phyloP scores from a whole-genome alignment of 2,797 vertebrate species.

The Microctenopoma stevenorrisi region DNA sequence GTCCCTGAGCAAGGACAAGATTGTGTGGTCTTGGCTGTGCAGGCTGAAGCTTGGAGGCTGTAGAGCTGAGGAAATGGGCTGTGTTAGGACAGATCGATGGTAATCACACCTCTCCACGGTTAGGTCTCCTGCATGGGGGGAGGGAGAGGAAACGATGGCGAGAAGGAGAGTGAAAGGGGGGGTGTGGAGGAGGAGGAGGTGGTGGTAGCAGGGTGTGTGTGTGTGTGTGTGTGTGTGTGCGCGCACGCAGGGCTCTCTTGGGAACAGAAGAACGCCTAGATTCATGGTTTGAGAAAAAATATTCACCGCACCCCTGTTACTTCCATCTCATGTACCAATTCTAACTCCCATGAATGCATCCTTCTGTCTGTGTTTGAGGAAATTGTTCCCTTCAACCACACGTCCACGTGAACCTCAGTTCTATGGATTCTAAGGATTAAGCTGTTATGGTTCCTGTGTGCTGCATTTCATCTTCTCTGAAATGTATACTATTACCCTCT shows the following conservation, averaged over 20 bases:
- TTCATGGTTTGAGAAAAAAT: constrained; percentile 59
- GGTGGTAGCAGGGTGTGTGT: constrained; percentile 7
- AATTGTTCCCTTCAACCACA: constrained; percentile 10
- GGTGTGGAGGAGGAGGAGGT: neutral
- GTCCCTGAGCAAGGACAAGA: constrained; percentile 42
- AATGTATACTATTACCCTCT: constrained; percentile 27
- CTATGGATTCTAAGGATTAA: constrained; percentile 10
- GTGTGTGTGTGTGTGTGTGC: constrained; percentile 8
- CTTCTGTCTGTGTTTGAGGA: constrained; percentile 8
- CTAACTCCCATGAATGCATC: constrained; percentile 27
- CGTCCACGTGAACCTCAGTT: neutral
- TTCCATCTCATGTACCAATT: neutral
- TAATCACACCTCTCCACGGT: constrained; percentile 70
- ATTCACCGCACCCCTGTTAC: constrained; percentile 26
- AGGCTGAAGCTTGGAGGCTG: constrained; percentile 41
- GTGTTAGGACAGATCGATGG: constrained; percentile 74
- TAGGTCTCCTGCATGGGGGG: constrained; percentile 51
- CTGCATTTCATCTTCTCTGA: constrained; percentile 10
- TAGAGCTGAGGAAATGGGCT: constrained; percentile 63
- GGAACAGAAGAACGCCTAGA: constrained; percentile 56
- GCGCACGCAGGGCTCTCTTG: constrained; percentile 41
- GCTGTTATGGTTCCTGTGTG: neutral
- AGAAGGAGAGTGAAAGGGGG: constrained; percentile 2
- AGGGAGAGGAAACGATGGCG: constrained; percentile 42
- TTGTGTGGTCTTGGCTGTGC: constrained; percentile 13